Conservation (phyloP, 1,140 invertebrate species). For the Leptonema lineaticorne region DNA sequence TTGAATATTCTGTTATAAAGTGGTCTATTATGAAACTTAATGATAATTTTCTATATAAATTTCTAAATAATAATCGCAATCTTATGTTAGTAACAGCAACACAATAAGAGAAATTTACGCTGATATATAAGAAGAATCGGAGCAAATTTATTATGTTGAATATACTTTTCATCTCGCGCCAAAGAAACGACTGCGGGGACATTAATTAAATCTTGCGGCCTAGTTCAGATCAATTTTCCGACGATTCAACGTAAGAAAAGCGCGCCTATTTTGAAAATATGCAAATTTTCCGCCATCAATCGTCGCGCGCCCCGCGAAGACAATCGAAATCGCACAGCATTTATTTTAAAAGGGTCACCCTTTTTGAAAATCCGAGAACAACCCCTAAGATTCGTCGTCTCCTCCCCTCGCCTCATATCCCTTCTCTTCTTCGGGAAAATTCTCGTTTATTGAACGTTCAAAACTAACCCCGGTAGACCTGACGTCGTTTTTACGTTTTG, state of each 20-base stretch:
- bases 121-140: too few relatives aligned
- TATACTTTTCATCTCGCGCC: too few relatives aligned
- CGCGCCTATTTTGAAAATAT: constrained; percentile 6
- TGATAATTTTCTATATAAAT: too few relatives aligned
- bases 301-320: not conserved
- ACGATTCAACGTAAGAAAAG: not conserved
- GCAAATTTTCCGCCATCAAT: constrained; percentile 16
- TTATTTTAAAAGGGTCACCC: constrained; percentile 3
- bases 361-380: not conserved
- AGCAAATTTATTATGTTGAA: too few relatives aligned
- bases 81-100: too few relatives aligned
- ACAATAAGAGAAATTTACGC: too few relatives aligned
- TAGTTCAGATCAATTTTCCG: constrained; percentile 6
- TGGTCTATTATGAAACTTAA: too few relatives aligned
- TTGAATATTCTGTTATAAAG: too few relatives aligned
- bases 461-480: too few relatives aligned
- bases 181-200: too few relatives aligned
- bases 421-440: not conserved
- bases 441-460: too few relatives aligned
- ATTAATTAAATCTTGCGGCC: constrained; percentile 5
- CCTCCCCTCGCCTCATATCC: not conserved
- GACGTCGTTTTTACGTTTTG: not conserved
- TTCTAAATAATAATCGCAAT: too few relatives aligned
- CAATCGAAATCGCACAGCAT: constrained; percentile 14
- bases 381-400: not conserved